These are phyloP conservation scores for Amphimallon solstitiale DNA, from an alignment of 2,888 invertebrate genomes.

Conservation along the genomic window DNA sequence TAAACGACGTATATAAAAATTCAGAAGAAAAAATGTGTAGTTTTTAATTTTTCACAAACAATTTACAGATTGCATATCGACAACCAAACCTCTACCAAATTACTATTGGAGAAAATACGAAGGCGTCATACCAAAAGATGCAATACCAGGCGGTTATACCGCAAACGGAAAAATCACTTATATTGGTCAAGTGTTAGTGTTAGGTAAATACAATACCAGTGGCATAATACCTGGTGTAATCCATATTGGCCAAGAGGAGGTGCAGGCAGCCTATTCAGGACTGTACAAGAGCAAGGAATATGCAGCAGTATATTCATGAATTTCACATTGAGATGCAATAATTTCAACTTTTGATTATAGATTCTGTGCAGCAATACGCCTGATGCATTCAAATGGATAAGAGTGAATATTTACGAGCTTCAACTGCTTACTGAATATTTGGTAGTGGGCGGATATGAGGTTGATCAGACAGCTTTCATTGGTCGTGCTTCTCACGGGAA, in stretches of 20 bases:
- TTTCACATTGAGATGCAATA: no score
- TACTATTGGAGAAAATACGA: constrained; percentile 15
- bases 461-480: constrained; percentile 1
- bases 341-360: background rate
- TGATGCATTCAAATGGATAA: background rate
- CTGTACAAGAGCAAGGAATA: no score
- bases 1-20: no score
- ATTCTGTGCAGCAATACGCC: constrained; percentile 15
- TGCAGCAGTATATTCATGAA: no score
- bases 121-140: background rate
- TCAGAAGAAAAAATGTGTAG: no score
- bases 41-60: no score
- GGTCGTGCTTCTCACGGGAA: background rate
- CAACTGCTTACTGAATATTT: background rate
- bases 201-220: background rate
- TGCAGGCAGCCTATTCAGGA: background rate
- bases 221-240: background rate
- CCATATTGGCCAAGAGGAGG: background rate
- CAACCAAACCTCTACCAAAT: background rate
- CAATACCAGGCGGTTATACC: background rate
- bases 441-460: constrained; percentile 5
- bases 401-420: background rate
- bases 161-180: constrained; percentile 1
- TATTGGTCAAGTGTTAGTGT: background rate
- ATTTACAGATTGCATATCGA: background rate